Evolutionary conservation across 2,888 invertebrate genomes (phyloP), one percentile per base, ranked within the genome.

Genomic region (Drosophila mayaguana): DNA sequence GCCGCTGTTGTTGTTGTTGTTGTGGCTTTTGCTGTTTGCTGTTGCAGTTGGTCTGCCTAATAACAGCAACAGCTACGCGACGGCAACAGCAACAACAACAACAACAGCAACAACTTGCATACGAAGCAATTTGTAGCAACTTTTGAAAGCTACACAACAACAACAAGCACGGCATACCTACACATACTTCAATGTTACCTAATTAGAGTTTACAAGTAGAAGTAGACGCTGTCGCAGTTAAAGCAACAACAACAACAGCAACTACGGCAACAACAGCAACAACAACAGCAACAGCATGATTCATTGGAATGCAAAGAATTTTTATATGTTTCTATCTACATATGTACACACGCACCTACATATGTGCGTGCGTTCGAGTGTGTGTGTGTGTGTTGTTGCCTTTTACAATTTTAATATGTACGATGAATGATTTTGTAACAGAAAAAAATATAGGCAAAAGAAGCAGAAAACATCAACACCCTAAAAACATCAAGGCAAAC

Each of bases 401-500:
- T 82, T 80, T 86, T 77, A 83, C 80, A 82, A 79, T 86, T 84
- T 83, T 70, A 76, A 83, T 84, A 81, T 85, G 84, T 80, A 69
- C 86, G 77, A 89, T 86, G 88, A 88, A 88, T 86, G 83, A 85
- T 83, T 88, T 83, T 84, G 82, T 88, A 89, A 85, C 83, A 80
- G 68, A 68, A 61, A 45, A 53, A 51, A 34, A 51, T 28, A 48
- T 63, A 18, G 25, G 40, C 25, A 63, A 74, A 57, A 62, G 40
- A 40, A 54, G 54, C 38, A 28, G 40, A 54, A 63, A 59, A 60
- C 63, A 77, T 72, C 75, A 86, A 83, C 77, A 74, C 78, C 80
- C 83, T 78, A 84, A 88, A 84, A 84, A 89, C 89, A 85, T 87
- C 88, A 85, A 87, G 88, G 88, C 84, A 87, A 85, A 89, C 89